Evolutionary conservation across 2,797 vertebrate genomes (phyloP).

Genomic region (Gadopsis bispinosus): DNA sequence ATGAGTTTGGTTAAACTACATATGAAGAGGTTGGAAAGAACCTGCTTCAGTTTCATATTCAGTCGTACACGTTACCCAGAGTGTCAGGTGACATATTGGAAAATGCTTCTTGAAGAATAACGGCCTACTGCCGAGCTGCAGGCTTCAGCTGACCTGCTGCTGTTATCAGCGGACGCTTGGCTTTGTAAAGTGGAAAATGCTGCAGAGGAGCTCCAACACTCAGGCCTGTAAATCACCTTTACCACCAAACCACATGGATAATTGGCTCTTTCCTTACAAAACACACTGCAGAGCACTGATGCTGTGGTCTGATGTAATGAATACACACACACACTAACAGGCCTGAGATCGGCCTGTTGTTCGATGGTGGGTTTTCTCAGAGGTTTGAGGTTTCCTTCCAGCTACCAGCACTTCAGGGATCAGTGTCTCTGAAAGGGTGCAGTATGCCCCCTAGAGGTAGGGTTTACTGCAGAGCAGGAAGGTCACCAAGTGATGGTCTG

Average conservation of each 20-base stretch:
- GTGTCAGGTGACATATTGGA: too few relatives aligned
- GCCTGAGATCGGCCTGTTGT: slow-evolving; percentile 30
- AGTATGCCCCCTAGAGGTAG: background rate
- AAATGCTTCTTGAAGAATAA: background rate
- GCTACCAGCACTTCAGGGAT: background rate
- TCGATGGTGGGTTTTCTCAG: slow-evolving; percentile 2
- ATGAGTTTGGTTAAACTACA: too few relatives aligned
- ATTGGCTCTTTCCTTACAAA: slow-evolving; percentile 20
- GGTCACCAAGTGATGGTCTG: background rate
- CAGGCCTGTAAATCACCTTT: too few relatives aligned
- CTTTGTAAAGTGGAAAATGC: background rate
- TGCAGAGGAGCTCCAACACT: too few relatives aligned
- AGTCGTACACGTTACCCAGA: too few relatives aligned
- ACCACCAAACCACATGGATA: background rate
- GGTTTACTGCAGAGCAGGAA: background rate
- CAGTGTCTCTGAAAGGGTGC: background rate
- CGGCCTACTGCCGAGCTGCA: background rate
- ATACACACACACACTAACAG: slow-evolving; percentile 20
- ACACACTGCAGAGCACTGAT: slow-evolving; percentile 20
- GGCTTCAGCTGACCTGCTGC: background rate
- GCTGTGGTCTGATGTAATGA: slow-evolving; percentile 4
- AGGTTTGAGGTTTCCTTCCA: slow-evolving; percentile 17
- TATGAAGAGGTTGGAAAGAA: too few relatives aligned
- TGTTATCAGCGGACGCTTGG: background rate
- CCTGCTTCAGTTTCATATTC: too few relatives aligned